Base-by-base conservation (phyloP, 2,888 invertebrate species). In the Tridacna crocea region DNA sequence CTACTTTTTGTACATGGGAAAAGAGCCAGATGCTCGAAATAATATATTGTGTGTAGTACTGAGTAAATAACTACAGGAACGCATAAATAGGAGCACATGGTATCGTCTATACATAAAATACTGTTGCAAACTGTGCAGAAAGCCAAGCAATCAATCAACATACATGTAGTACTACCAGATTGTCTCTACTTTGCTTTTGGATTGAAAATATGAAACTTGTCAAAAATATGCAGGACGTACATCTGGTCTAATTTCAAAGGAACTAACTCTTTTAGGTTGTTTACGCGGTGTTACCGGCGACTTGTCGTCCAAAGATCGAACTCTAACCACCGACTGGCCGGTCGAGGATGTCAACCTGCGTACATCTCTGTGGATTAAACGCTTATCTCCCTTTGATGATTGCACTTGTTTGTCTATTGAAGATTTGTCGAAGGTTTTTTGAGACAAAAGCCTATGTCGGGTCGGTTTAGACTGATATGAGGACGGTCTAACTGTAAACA, bases 171-270 rank as follows among this genome's bases (percentile, higher is more conserved):
- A 36, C 36, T 36, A 36, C 8, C 2, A 36, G 8, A 36, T 36
- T 36, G 36, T 4, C 36, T 2, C 36, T 36, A 36, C 36, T 36
- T 36, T 36, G 36, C 36, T 2, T 36, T 36, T 36, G 36, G 36
- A 36, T 36, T 36, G 36, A 36, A 36, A 36, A 55, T 55, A 51
- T 51, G 51, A 55, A 15, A 55, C 55, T 70, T 36, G 36, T 36
- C 36, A 86, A 48, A 86, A 86, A 47, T 81, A 86, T n/a, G 81
- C 86, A 10, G 86, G 83, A 27, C 81, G 77, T 17, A 86, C 72
- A 36, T 81, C 77, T 22, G 72, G 55, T 46, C 51, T 72, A 17
- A 75, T 73, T 46, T 86, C 86, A 72, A 86, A 77, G 0, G 86
- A 86, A 27, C 73, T 81, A 1, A 81, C 83, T n/a, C 86, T 60